Base-by-base conservation (phyloP, 1,140 invertebrate genomes). In the Parapsyche elsis region DNA sequence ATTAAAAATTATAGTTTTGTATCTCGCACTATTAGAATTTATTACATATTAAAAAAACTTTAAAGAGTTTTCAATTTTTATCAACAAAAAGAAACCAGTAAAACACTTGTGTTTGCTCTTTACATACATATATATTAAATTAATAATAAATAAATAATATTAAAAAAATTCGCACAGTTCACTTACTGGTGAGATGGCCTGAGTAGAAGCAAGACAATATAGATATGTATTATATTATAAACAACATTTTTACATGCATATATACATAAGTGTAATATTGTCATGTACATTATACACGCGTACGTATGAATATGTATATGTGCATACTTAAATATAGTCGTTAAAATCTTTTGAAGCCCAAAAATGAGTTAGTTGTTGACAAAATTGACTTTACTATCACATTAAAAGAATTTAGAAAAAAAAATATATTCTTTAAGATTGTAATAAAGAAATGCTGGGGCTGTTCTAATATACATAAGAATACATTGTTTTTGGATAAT, bases 191-290 rank as follows among this genome's bases (percentile, higher is more conserved):
- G 59, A 82, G 45, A 59, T 38, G 78, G 75, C 81, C 79, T 80
- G 81, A 80, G 71, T 82, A 82, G 79, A 80, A 82, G 79, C 81
- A 79, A 82, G 81, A 82, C 81, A 82, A 82, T 82, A 82, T 82
- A 82, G 78, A 80, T 57, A 81, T 73, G 79, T 81, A 81, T 74
- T 74, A 53, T 76, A 76, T n/a, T n/a, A n/a, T 80, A 80, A 81
- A 61, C 57, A 61, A 61, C 57, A 16, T 38, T 38, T 38, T 61
- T 61, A 67, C 24, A 26, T 67, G 24, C 64, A 67, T 67, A 67
- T 67, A 67, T 67, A 67, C 64, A 67, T 67, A 67, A 1, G 30
- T 38, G 7, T 38, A 38, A 38, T 38, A 38, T 38, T 38, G 30
- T 38, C 7, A 7, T 38, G 30, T 14, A 53, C 12, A 10, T 53